Conservation (phyloP, 2,797 vertebrate species). For the Hypotaenidia philippensis region DNA sequence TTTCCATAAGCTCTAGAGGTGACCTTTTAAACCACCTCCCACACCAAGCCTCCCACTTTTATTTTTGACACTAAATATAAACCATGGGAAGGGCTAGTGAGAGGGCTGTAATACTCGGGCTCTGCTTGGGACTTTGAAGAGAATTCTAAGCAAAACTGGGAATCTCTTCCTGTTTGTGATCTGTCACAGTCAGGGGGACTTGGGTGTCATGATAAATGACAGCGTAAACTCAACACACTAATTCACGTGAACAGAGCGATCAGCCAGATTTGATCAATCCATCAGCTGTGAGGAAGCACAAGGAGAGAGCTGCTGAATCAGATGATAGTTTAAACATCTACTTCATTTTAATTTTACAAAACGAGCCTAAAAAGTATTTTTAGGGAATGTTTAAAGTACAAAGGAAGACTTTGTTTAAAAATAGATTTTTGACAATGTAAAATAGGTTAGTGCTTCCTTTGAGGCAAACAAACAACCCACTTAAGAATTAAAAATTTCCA, state of each 20-base stretch:
- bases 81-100: background rate
- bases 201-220: background rate
- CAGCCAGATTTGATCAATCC: slow-evolving; percentile 4
- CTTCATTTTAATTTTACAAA: slow-evolving; percentile 67
- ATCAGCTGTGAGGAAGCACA: background rate
- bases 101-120: background rate
- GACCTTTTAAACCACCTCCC: slow-evolving; percentile 34
- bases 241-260: slow-evolving; percentile 7
- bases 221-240: background rate
- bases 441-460: slow-evolving; percentile 74
- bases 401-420: slow-evolving; percentile 75
- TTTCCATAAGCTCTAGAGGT: slow-evolving; percentile 26
- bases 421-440: slow-evolving; percentile 73
- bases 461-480: slow-evolving; percentile 70
- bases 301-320: slow-evolving; percentile 54
- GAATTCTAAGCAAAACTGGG: background rate
- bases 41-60: background rate
- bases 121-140: background rate
- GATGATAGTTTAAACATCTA: slow-evolving; percentile 26
- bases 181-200: slow-evolving; percentile 14
- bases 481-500: slow-evolving; percentile 71
- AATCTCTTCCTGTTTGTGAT: background rate
- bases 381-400: slow-evolving; percentile 70
- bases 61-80: slow-evolving; percentile 25
- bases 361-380: slow-evolving; percentile 72